phyloP scores from a whole-genome alignment of 1,140 invertebrate species.

The Bombus sibiricus region DNA sequence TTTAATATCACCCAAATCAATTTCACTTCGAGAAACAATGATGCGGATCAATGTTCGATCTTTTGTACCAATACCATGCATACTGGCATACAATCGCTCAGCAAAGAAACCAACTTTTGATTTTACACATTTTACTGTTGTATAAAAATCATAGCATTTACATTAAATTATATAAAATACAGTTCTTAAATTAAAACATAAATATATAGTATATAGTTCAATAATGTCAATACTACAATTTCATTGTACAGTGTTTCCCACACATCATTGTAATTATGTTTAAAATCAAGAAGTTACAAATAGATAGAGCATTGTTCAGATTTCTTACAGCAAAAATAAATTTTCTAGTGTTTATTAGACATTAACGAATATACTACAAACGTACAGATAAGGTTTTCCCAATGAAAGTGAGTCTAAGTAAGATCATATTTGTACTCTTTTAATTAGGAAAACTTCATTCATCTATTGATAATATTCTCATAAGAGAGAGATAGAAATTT shows the following conservation, averaged over 20 bases:
- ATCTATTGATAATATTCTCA: neutral
- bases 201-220: neutral
- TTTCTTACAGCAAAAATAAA: too few relatives aligned
- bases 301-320: too few relatives aligned
- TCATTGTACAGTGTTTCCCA: neutral
- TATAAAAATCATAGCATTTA: constrained; percentile 46
- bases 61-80: constrained; percentile 95
- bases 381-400: too few relatives aligned
- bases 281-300: too few relatives aligned
- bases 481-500: neutral
- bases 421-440: neutral
- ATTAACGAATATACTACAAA: too few relatives aligned
- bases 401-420: too few relatives aligned
- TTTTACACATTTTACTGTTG: constrained; percentile 92
- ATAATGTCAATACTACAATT: neutral
- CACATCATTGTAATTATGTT: too few relatives aligned
- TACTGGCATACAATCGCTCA: constrained; percentile 93
- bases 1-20: constrained; percentile 95
- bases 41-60: constrained; percentile 95
- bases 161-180: neutral
- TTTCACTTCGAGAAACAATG: constrained; percentile 94
- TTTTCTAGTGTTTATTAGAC: too few relatives aligned
- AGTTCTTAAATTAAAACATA: neutral
- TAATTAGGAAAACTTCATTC: neutral
- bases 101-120: constrained; percentile 97